Evolutionary conservation across 2,797 vertebrate genomes (phyloP).

Genomic region (Hirundo rustica): DNA sequence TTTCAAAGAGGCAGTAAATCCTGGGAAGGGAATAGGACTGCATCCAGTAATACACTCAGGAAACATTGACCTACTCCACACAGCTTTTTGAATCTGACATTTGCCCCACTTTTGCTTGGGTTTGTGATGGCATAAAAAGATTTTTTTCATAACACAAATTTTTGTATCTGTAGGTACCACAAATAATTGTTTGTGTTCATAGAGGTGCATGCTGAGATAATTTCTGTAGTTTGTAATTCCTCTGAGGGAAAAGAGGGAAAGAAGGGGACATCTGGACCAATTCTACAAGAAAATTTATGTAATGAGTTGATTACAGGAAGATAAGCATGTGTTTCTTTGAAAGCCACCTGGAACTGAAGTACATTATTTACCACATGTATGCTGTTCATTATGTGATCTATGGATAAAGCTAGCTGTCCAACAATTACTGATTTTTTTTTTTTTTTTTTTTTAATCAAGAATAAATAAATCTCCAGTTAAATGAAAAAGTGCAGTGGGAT

Average conservation of each 20-base stretch:
- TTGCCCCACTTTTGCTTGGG: background rate
- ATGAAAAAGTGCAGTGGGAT: background rate
- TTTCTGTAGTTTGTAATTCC: background rate
- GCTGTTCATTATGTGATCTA: background rate
- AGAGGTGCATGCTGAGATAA: background rate
- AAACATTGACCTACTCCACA: background rate
- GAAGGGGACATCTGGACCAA: background rate
- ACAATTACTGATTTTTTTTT: background rate
- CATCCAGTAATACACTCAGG: background rate
- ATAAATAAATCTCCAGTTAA: background rate
- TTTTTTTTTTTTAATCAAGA: background rate
- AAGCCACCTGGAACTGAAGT: slow-evolving; percentile 29
- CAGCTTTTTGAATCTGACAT: background rate
- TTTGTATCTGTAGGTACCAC: background rate
- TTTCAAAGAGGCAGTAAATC: background rate
- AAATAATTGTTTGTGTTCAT: background rate
- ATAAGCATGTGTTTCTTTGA: background rate
- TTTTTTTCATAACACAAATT: background rate
- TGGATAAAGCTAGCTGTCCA: background rate
- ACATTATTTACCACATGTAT: background rate
- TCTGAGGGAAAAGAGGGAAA: background rate
- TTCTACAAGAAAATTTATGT: slow-evolving; percentile 2
- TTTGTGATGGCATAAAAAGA: background rate
- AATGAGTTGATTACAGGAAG: background rate
- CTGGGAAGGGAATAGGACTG: background rate